phyloP scores from a whole-genome alignment of 2,113 vertebrate genomes.

The Pseudorectes ferrugineus region DNA sequence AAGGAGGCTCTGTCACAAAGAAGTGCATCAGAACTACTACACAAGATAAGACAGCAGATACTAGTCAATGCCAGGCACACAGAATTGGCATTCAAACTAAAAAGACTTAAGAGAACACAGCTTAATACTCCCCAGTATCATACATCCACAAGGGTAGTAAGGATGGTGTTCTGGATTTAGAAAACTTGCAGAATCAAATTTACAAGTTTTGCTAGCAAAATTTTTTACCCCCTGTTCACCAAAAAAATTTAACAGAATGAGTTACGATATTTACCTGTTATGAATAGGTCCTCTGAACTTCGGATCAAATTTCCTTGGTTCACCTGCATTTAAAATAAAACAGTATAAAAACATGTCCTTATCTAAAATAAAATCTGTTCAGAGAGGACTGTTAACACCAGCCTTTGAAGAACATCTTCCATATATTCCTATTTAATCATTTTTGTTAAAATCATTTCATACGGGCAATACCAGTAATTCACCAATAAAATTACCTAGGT shows the following conservation, averaged over 20 bases:
- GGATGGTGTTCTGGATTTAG: not conserved
- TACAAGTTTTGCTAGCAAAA: not conserved
- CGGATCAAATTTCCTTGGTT: constrained; percentile 86
- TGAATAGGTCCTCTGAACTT: constrained; percentile 89
- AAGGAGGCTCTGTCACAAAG: not conserved
- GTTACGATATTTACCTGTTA: constrained; percentile 79
- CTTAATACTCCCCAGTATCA: not conserved
- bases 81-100: not conserved
- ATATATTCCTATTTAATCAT: not conserved
- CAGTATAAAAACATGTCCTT: constrained; percentile 22
- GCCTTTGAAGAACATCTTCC: not conserved
- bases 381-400: not conserved
- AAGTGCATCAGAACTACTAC: not conserved
- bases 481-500: not conserved
- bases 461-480: not conserved
- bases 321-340: constrained; percentile 83
- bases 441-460: not conserved
- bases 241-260: not conserved
- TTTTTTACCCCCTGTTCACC: not conserved
- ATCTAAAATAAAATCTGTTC: not conserved
- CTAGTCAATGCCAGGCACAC: not conserved
- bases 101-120: not conserved
- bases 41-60: not conserved
- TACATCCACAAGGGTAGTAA: not conserved
- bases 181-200: not conserved